phyloP scores from a whole-genome alignment of 2,113 vertebrate species.

The Meriones unguiculatus region DNA sequence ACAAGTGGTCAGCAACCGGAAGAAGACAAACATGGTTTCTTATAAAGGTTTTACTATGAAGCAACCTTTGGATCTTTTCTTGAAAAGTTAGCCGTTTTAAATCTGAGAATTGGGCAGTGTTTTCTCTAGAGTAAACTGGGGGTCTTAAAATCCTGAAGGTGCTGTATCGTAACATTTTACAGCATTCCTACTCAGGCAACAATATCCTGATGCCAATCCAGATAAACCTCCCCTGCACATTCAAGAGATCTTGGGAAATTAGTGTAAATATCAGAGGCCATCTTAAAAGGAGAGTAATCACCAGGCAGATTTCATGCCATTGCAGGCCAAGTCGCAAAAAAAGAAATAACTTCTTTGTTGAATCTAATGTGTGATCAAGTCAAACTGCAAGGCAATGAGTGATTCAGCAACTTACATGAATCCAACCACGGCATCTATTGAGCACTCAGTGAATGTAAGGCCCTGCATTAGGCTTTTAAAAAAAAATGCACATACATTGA shows the following conservation, averaged over 20 bases:
- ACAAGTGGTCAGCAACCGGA: neutral
- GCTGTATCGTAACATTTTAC: neutral
- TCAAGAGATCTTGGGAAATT: neutral
- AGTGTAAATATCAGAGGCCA: neutral
- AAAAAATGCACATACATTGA: neutral
- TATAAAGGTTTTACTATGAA: neutral
- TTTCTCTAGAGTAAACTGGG: neutral
- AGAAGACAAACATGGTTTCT: neutral
- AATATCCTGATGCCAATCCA: neutral
- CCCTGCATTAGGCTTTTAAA: neutral
- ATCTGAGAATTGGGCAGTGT: constrained; percentile 8
- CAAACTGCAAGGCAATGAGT: neutral
- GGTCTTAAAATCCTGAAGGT: neutral
- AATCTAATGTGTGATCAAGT: constrained; percentile 50
- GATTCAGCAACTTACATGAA: constrained; percentile 25
- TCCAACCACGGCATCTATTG: neutral
- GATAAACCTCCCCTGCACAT: neutral
- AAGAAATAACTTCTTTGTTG: constrained; percentile 1
- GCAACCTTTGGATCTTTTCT: neutral
- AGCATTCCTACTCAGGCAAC: neutral
- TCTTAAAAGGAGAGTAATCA: neutral
- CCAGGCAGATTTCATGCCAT: neutral
- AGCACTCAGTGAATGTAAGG: too few species aligned
- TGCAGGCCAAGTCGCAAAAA: constrained; percentile 34
- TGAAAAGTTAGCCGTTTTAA: neutral